Percentiles rank a stretch among this genome's conserved stretches.
These are phyloP conservation scores for Bembecia ichneumoniformis DNA, from an alignment of 2,888 invertebrate species.

Conservation along the genomic window DNA sequence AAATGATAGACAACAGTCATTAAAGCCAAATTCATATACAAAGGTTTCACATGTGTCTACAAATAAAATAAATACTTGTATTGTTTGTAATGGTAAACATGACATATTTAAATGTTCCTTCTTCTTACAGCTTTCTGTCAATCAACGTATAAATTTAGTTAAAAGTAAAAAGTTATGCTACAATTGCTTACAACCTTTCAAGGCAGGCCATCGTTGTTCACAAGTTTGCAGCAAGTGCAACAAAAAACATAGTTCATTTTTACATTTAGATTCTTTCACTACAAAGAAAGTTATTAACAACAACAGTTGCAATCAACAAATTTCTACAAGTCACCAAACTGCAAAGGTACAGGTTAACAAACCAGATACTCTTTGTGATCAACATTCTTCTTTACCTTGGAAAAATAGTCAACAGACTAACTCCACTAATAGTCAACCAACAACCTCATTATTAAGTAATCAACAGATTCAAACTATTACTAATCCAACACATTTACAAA, in stretches of 20 bases:
- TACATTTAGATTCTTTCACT: not conserved
- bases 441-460: not conserved
- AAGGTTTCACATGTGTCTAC: not conserved
- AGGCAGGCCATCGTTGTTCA: conserved; percentile 3
- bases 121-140: not conserved
- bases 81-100: not conserved
- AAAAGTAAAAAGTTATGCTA: conserved; percentile 1
- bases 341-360: not conserved
- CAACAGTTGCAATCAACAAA: not conserved
- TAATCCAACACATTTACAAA: too few species aligned
- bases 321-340: not conserved
- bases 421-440: not conserved
- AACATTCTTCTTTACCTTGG: not conserved
- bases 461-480: not conserved
- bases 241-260: not conserved
- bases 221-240: conserved; percentile 1
- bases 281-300: not conserved
- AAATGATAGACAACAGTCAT: not conserved
- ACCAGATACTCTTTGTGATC: not conserved
- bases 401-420: not conserved
- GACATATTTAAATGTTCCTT: not conserved
- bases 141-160: not conserved
- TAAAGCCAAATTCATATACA: not conserved
- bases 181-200: conserved; percentile 3
- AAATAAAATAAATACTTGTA: not conserved